Base-by-base conservation (phyloP, 2,113 vertebrate species). In the Hemicordylus capensis region DNA sequence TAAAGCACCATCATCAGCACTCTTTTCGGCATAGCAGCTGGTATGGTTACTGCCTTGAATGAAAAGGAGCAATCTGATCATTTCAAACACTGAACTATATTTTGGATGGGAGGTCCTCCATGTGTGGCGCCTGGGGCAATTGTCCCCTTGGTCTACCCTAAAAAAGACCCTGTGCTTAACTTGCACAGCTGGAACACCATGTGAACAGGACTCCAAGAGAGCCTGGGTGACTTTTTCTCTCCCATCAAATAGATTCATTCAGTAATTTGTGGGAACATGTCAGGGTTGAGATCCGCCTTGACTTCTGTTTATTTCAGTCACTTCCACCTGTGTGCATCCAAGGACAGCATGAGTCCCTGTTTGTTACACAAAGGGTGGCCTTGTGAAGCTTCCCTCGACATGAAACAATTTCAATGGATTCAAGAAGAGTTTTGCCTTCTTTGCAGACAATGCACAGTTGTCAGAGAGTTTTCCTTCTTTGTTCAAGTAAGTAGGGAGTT, bases 341-440 rank as follows among this genome's bases (percentile, higher is more conserved):
- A 91, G 87, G 89, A 88, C 82, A 34, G 89, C 85, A 81, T 86
- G 14, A 1, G 0, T 72, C 76, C 56, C 70, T 85, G 19, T 69
- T 85, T 90, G 72, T 66, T 46, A 28, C 48, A 70, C 28, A 83
- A 42, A 89, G 24, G 81, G 54, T 42, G 77, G 77, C 86, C 85
- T 90, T 88, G 80, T 81, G 42, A 1, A 74, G 58, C 51, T 73
- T 91, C 81, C 89, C 78, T 67, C 69, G 48, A 39, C 74, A 73
- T 59, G 61, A 83, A 87, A 80, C 51, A 20, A 80, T 39, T 81
- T 89, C 24, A 42, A 28, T 87, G 54, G 39, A 34, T 19, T 67
- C 67, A 56, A 85, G 7, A 74, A 76, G 20, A 85, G 78, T 90
- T 82, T 37, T 31, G 26, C 77, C 85, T 87, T 34, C 63, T 83